A percentile compares a stretch with the other conserved stretches of the same genome.
Conservation (phyloP, 2,888 invertebrate genomes). For the Dicycla oo region DNA sequence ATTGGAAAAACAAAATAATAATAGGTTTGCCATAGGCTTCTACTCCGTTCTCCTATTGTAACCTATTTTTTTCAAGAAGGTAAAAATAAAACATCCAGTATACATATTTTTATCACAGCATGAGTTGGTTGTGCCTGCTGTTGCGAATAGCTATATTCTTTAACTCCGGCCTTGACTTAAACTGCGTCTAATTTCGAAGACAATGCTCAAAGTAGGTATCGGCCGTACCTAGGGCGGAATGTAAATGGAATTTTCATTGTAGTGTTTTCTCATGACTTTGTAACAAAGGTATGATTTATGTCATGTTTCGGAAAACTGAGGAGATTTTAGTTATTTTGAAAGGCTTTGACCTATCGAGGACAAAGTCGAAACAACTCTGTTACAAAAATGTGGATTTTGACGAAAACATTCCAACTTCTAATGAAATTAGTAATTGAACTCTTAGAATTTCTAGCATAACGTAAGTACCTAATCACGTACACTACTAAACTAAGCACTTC, state of each 20-base stretch:
- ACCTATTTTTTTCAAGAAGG: too few relatives aligned
- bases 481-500: not conserved
- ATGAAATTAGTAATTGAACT: not conserved
- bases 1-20: too few relatives aligned
- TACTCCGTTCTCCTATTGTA: too few relatives aligned
- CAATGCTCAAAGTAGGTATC: not conserved
- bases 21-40: too few relatives aligned
- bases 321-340: not conserved
- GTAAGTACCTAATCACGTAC: not conserved
- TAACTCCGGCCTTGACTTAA: too few relatives aligned
- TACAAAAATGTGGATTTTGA: not conserved
- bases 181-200: slow-evolving; percentile 10
- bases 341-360: not conserved
- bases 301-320: not conserved
- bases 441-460: not conserved
- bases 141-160: too few relatives aligned
- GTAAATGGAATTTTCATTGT: not conserved
- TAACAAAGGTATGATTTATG: not conserved
- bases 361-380: not conserved
- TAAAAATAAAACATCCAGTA: too few relatives aligned
- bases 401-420: not conserved
- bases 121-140: too few relatives aligned
- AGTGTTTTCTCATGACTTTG: not conserved
- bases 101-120: too few relatives aligned
- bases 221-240: too few relatives aligned